Evolutionary conservation across 2,888 invertebrate genomes (phyloP), one percentile per base, ranked within the genome.

Genomic region (Cheilosia scutellata): DNA sequence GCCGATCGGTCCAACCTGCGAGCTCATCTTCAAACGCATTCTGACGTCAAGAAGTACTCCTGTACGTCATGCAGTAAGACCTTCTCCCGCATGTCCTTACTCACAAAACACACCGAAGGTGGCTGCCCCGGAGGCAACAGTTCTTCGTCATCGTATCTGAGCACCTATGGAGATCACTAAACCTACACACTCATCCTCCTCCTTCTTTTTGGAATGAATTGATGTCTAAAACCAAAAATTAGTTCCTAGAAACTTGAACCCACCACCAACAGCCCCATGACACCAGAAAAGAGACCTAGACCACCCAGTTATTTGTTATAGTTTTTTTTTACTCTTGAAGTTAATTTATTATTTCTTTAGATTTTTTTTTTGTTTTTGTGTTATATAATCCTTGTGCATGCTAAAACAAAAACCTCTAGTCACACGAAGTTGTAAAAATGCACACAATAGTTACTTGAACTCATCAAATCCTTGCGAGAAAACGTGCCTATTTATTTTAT

Each of bases 21-120:
- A 49, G 99, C 99, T 1, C 99, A 99, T 93, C 95, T 99, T 13
- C 99, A 99, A 93, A 99, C 99, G 1, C 99, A 99, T 93, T 98
- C 98, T 29, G 98, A 98, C 90, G 97, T 99, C 16, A 99, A 99
- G 93, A 98, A 99, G 92, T 99, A 99, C 93, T 97, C 97, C 65
- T 99, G 99, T 92, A 94, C 95, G 33, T 95, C 95, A 25, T 99
- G 99, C 93, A 96, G 96, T 88, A 99, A 98, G 92, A 98, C 99
- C 11, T 99, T 99, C 93, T 98, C 98, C 71, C 94, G 99, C 87
- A 98, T 99, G 98, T 98, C 98, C 0, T 93, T 99, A 87, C 94
- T 99, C 88, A 96, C 97, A 89, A 99, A 99, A 92, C 99, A 99
- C 93, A 94, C 96, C 84, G 98, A 98, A 90, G 96, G 97, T 57